phyloP scores from a whole-genome alignment of 2,797 vertebrate species.

The Diceros bicornis region DNA sequence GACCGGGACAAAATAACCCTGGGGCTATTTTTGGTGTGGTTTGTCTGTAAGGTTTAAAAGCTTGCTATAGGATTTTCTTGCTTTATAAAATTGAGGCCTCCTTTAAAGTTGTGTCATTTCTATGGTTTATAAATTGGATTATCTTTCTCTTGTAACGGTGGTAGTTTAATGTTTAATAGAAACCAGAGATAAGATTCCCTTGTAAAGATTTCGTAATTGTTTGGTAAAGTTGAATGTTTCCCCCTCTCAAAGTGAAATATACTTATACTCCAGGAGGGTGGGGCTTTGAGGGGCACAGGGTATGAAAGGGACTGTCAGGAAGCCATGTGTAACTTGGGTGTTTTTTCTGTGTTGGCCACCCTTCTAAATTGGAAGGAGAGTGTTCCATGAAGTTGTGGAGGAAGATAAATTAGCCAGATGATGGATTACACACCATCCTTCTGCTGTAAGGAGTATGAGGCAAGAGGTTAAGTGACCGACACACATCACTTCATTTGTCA shows the following conservation, averaged over 20 bases:
- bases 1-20: conserved; percentile 51
- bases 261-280: neutral
- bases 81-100: conserved; percentile 49
- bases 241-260: neutral
- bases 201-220: neutral
- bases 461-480: neutral
- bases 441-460: neutral
- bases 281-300: fast-evolving
- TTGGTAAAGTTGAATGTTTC: neutral
- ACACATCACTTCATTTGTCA: neutral
- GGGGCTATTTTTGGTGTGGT: conserved; percentile 61
- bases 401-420: conserved; percentile 20
- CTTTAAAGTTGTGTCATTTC: conserved; percentile 37
- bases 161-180: conserved; percentile 44
- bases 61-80: conserved; percentile 57
- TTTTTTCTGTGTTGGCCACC: no score
- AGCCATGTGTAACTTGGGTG: neutral
- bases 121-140: conserved; percentile 61
- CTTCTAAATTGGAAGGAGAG: neutral
- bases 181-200: conserved; percentile 23
- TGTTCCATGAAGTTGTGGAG: neutral
- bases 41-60: conserved; percentile 54
- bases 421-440: neutral
- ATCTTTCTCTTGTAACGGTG: neutral
- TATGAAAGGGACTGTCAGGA: neutral